Percentiles rank a stretch among this genome's conserved stretches.
phyloP scores from a whole-genome alignment of 2,888 invertebrate species.

The Strigamia crassipes region DNA sequence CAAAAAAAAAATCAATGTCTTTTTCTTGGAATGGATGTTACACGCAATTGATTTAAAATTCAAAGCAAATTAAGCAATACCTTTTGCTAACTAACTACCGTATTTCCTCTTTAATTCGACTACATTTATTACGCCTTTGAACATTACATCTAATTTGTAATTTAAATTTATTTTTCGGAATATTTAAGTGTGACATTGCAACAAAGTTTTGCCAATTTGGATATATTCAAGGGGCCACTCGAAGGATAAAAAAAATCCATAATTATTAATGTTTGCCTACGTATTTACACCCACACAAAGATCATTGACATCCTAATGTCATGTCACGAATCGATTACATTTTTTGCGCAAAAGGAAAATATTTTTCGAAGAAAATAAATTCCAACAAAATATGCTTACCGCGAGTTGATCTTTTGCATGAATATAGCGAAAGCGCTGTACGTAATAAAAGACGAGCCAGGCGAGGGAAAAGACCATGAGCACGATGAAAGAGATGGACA shows the following conservation, averaged over 20 bases:
- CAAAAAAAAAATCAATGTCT: not conserved
- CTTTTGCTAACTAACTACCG: not conserved
- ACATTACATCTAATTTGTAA: too few relatives aligned
- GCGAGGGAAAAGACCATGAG: constrained; percentile 92
- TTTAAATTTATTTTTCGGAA: too few relatives aligned
- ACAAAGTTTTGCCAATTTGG: too few relatives aligned
- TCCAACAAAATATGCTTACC: constrained; percentile 62
- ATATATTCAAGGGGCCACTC: too few relatives aligned
- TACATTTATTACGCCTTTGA: too few relatives aligned
- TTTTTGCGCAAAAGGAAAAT: not conserved
- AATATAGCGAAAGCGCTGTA: constrained; percentile 90
- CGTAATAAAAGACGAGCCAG: constrained; percentile 95
- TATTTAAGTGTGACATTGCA: too few relatives aligned
- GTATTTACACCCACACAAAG: not conserved
- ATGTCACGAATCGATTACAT: not conserved
- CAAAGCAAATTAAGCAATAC: not conserved
- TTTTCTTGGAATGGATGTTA: not conserved
- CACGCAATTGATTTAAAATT: not conserved
- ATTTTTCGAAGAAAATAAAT: not conserved
- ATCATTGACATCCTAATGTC: not conserved
- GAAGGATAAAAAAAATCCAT: too few relatives aligned
- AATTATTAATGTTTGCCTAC: too few relatives aligned
- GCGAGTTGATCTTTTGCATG: constrained; percentile 93
- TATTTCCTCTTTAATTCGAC: not conserved
- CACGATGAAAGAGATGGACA: constrained; percentile 93